These are phyloP conservation scores for Chionomys nivalis DNA, from an alignment of 2,113 vertebrate species.

Conservation along the genomic window DNA sequence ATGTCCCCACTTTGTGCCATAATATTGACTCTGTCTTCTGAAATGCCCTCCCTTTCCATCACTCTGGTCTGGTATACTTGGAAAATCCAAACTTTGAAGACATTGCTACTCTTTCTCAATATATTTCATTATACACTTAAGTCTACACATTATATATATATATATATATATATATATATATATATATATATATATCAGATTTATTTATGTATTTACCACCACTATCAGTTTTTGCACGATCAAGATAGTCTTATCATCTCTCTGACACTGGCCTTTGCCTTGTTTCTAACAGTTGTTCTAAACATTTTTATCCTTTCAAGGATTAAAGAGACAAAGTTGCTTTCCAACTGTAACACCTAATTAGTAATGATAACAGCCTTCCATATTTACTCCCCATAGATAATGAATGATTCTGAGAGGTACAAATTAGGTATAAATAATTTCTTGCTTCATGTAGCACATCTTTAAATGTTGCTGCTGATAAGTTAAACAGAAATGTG, in stretches of 20 bases:
- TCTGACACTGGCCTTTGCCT: neutral
- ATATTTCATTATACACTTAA: neutral
- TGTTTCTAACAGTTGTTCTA: neutral
- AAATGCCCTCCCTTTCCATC: neutral
- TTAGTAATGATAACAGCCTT: conserved; percentile 32
- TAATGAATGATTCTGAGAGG: conserved; percentile 48
- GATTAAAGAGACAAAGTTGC: neutral
- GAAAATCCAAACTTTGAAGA: conserved; percentile 13
- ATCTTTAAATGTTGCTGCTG: conserved; percentile 59
- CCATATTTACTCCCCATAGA: conserved; percentile 42
- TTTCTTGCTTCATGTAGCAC: conserved; percentile 45
- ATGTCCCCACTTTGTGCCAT: neutral
- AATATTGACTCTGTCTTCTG: neutral
- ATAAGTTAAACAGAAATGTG: conserved; percentile 65
- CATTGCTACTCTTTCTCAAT: neutral
- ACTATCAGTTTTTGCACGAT: neutral
- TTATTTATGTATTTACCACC: neutral
- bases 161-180: neutral
- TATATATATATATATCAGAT: neutral
- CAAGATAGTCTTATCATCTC: neutral
- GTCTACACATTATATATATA: neutral
- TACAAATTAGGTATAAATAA: conserved; percentile 58
- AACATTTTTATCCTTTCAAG: neutral
- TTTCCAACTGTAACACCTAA: conserved; percentile 5
- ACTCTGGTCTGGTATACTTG: too few relatives aligned